Evolutionary conservation across 2,113 vertebrate genomes (phyloP).

Genomic region (Vireo altiloquus): DNA sequence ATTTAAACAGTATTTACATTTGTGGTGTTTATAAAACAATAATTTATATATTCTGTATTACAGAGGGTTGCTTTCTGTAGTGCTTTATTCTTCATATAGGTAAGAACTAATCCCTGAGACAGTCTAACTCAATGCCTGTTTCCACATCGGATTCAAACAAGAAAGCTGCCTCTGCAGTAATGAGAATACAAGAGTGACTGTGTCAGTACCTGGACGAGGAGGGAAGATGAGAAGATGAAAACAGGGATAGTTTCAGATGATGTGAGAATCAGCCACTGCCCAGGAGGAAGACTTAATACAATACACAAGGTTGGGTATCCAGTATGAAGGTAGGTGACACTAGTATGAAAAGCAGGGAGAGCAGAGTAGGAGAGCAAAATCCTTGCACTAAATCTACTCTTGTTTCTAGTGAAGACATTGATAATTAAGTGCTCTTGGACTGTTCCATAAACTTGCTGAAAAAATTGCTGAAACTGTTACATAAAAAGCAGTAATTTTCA

Average conservation of each 20-base stretch:
- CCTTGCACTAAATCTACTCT: not conserved
- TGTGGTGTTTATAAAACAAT: not conserved
- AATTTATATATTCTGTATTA: not conserved
- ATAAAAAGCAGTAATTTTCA: not conserved
- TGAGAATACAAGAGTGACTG: not conserved
- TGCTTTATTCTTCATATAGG: not conserved
- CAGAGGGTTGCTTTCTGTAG: not conserved
- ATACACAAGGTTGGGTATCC: accelerated
- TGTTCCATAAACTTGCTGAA: not conserved
- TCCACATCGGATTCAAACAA: not conserved
- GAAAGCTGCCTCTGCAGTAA: not conserved
- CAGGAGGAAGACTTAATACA: not conserved
- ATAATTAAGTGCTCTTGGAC: not conserved
- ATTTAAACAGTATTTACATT: not conserved
- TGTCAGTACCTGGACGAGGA: not conserved
- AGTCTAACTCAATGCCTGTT: not conserved
- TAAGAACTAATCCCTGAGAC: not conserved
- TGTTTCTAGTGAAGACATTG: not conserved
- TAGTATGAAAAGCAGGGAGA: not conserved
- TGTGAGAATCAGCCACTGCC: not conserved
- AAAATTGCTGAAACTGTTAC: not conserved
- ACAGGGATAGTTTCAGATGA: not conserved
- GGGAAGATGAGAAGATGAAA: not conserved
- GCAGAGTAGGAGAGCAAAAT: not conserved
- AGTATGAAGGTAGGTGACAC: no score